Evolutionary conservation across 2,113 vertebrate species (phyloP), one percentile per base, ranked within the genome.

Genomic region (Rana temporaria): DNA sequence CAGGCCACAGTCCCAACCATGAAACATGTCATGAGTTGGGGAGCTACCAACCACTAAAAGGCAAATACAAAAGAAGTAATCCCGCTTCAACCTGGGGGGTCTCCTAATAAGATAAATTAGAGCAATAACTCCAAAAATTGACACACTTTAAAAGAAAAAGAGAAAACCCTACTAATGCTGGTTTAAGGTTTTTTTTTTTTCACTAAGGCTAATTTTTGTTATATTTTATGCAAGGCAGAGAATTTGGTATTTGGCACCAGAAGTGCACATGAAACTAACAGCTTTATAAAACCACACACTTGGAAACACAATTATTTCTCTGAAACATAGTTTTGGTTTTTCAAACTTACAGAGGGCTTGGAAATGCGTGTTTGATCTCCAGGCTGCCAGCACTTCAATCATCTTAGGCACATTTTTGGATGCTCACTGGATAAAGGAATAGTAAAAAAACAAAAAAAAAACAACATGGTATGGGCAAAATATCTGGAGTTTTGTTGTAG

Each of bases 271-370:
- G 88, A 92, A 92, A 92, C 92, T 92, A 91, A 92, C 93, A 93
- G 90, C 90, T 93, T 93, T 91, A 90, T 90, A 91, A 90, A 93
- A 93, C 91, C 91, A 91, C 90, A 92, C 89, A 92, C 92, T 94
- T 95, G 93, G 92, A 94, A 94, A 91, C 88, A 90, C 91, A 93
- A 94, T 92, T 91, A 91, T 92, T 93, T 91, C 92, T 88, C 92
- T 92, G 90, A 93, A 94, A 92, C 90, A 93, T 84, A 86, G 87
- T 86, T 92, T 91, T 91, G 89, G 89, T 92, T 92, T 92, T 90
- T 94, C 91, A 90, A 91, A 91, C 91, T 92, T 82, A 93, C 91
- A 87, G 92, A 92, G 92, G 90, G 91, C 92, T 92, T 93, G 91
- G 91, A 93, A 94, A 92, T 92, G 91, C 91, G 86, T 87, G 87